Evolutionary conservation across 2,113 vertebrate genomes (phyloP).

Genomic region (Micromys minutus): DNA sequence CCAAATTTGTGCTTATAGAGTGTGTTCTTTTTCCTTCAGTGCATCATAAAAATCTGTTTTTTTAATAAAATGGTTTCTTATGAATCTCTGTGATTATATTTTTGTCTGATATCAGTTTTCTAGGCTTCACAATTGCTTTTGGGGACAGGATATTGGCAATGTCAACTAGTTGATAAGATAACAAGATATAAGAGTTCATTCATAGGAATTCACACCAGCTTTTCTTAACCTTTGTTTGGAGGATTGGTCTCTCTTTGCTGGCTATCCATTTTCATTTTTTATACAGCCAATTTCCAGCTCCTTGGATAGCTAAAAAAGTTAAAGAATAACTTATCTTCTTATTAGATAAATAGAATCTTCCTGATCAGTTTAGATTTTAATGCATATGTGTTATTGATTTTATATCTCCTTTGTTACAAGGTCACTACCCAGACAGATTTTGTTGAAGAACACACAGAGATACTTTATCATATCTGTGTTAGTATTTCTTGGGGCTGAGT

Average conservation of each 20-base stretch:
- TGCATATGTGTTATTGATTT: not conserved
- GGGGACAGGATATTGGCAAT: not conserved
- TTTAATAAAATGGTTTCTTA: not conserved
- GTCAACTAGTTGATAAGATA: not conserved
- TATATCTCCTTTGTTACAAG: constrained; percentile 24
- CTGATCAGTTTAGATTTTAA: constrained; percentile 2
- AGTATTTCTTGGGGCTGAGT: not conserved
- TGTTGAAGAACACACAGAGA: not conserved
- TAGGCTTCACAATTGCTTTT: constrained; percentile 9
- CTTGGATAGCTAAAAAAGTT: not conserved
- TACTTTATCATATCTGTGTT: not conserved
- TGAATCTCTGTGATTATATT: constrained; percentile 8
- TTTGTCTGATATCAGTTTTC: constrained; percentile 43
- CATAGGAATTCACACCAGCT: not conserved
- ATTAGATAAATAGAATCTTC: not conserved
- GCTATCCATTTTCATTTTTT: not conserved
- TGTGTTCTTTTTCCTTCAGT: not conserved
- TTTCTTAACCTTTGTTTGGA: not conserved
- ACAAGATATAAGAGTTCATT: constrained; percentile 10
- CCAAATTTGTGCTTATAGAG: not conserved
- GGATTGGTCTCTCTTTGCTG: not conserved
- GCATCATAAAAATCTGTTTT: not conserved
- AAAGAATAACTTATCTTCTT: constrained; percentile 9
- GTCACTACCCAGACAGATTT: not conserved
- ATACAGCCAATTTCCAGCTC: not conserved